Base-by-base conservation (phyloP, 2,113 vertebrate species). In the Petromus typicus region DNA sequence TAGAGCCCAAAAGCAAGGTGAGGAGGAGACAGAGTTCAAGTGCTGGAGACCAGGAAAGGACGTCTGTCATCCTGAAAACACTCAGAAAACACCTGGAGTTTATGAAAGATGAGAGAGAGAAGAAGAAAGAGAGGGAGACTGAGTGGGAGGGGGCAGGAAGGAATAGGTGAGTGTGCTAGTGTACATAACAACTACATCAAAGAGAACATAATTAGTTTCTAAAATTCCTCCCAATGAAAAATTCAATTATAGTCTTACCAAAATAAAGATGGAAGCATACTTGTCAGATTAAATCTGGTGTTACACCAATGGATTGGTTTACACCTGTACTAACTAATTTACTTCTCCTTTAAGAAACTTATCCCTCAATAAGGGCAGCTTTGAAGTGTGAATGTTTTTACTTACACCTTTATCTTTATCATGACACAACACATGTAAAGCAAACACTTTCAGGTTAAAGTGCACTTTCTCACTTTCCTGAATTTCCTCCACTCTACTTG, bases 381-480 rank as follows among this genome's bases (percentile, higher is more conserved):
- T 56, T 10, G 40, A 57, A 69, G 48, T 4, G 45, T 25, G 25
- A 56, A 37, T 51, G 18, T 12, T 63, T 66, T 64, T 18, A 69
- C 30, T 71, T 66, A 48, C n/a, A 64, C 43, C 48, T 66, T 76
- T 89, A 63, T 95, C 91, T 97, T 98, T 98, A 97, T 97, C 97
- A 48, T 30, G 56, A 92, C 63, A 76, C 1, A 76, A 92, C 97
- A 98, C 96, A 76, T 5, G 82, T 12, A 57, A 96, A 95, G 94
- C 96, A 90, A 96, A 93, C 45, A 87, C 25, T 56, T 94, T 51
- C 94, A 93, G 95, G 97, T 98, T 96, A 97, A 97, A 98, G 98
- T 97, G 98, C 98, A 97, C 40, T 89, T 96, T 98, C 98, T 95
- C 86, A 76, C 95, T 96, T 98, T 98, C 97, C 98, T 6, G 91